Percentiles rank a stretch among this genome's conserved stretches.
phyloP scores from a whole-genome alignment of 1,140 invertebrate genomes.

The Ylistrum balloti region DNA sequence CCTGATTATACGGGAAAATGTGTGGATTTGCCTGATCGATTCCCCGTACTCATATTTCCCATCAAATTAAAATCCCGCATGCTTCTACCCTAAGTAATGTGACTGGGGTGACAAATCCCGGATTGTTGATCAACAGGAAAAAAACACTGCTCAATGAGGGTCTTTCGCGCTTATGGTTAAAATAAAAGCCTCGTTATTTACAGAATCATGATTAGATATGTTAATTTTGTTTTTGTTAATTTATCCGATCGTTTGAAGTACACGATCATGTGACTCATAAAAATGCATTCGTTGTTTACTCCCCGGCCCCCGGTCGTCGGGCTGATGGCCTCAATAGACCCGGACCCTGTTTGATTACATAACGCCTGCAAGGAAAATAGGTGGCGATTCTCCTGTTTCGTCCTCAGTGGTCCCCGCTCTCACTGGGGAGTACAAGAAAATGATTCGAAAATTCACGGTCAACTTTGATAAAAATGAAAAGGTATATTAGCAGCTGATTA shows the following conservation, averaged over 20 bases:
- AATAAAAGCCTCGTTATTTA: neutral
- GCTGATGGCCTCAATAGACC: conserved; percentile 32
- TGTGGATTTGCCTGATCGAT: no score
- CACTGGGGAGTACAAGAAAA: neutral
- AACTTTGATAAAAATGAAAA: conserved; percentile 66
- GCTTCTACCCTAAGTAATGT: neutral
- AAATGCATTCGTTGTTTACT: neutral
- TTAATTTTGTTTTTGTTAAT: conserved; percentile 10
- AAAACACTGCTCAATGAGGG: neutral
- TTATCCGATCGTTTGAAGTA: neutral
- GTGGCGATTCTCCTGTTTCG: neutral
- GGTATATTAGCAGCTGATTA: conserved; percentile 64
- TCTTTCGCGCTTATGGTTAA: neutral
- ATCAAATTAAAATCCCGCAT: no score
- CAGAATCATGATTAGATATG: neutral
- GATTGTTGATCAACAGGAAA: neutral
- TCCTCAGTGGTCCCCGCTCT: neutral
- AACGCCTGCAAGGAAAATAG: neutral
- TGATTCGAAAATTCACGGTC: neutral
- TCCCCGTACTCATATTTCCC: no score
- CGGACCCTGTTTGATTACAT: conserved; percentile 41
- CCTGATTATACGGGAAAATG: no score
- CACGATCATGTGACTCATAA: neutral
- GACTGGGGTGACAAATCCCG: neutral
- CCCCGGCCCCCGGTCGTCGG: neutral